Conservation (phyloP, 2,113 vertebrate species). For the Stigmatopora argus region DNA sequence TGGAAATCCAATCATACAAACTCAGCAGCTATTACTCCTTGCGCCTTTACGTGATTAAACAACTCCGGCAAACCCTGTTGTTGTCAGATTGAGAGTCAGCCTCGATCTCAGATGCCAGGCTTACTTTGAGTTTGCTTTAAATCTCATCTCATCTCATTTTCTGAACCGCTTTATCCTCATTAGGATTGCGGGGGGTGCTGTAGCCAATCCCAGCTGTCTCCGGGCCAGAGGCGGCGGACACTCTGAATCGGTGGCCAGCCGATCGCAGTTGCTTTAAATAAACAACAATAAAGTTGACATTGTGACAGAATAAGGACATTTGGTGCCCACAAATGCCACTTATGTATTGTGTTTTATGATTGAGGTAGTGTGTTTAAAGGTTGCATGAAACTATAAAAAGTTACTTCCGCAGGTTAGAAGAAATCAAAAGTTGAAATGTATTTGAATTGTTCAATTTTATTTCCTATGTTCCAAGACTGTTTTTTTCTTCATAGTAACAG, state of each 20-base stretch:
- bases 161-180: too few species aligned
- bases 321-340: slow-evolving; percentile 1
- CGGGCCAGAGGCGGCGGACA: too few species aligned
- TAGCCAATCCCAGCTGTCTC: too few species aligned
- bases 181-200: too few species aligned
- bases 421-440: background rate
- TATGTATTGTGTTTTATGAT: background rate
- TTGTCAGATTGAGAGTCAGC: slow-evolving; percentile 29
- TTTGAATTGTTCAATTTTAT: background rate
- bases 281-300: background rate
- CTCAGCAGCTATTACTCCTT: slow-evolving; percentile 8
- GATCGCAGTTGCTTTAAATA: slow-evolving; percentile 20
- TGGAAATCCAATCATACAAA: slow-evolving; percentile 32
- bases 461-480: background rate
- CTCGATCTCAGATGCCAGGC: slow-evolving; percentile 19
- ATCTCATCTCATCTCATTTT: too few species aligned
- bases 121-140: background rate
- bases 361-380: background rate
- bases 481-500: background rate
- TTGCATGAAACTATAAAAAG: background rate
- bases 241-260: too few species aligned
- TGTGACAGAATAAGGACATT: background rate
- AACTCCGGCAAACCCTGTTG: slow-evolving; percentile 21
- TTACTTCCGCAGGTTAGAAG: background rate
- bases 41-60: slow-evolving; percentile 46